Evolutionary conservation across 2,797 vertebrate genomes (phyloP).

Genomic region (Propithecus deckenii): DNA sequence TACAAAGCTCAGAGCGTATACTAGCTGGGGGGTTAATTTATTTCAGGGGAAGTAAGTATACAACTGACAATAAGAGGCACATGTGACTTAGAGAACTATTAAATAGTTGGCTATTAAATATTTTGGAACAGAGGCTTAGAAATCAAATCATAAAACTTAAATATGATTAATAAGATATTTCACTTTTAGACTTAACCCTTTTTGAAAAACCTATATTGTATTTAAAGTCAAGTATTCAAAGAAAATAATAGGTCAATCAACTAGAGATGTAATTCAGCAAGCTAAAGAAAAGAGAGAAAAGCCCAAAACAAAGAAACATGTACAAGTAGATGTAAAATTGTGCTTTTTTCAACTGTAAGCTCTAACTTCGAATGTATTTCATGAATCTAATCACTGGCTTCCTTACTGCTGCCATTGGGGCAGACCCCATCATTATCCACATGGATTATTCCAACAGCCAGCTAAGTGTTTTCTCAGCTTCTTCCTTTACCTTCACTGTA

Average conservation of each 20-base stretch:
- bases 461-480: neutral
- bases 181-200: neutral
- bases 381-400: neutral
- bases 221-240: neutral
- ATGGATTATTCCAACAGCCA: neutral
- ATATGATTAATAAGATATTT: neutral
- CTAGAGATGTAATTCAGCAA: neutral
- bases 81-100: neutral
- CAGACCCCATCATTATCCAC: fast-evolving
- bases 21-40: neutral
- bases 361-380: neutral
- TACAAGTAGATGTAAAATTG: neutral
- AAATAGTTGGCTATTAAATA: neutral
- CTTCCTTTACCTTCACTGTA: no score
- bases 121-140: neutral
- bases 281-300: neutral
- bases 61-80: neutral
- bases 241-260: neutral
- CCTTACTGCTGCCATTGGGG: neutral
- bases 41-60: neutral
- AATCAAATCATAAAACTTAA: neutral
- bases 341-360: neutral
- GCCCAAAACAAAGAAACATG: neutral
- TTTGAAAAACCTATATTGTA: neutral
- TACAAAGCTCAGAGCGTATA: neutral